phyloP scores from a whole-genome alignment of 2,113 vertebrate genomes.

The Apeltes quadracus region DNA sequence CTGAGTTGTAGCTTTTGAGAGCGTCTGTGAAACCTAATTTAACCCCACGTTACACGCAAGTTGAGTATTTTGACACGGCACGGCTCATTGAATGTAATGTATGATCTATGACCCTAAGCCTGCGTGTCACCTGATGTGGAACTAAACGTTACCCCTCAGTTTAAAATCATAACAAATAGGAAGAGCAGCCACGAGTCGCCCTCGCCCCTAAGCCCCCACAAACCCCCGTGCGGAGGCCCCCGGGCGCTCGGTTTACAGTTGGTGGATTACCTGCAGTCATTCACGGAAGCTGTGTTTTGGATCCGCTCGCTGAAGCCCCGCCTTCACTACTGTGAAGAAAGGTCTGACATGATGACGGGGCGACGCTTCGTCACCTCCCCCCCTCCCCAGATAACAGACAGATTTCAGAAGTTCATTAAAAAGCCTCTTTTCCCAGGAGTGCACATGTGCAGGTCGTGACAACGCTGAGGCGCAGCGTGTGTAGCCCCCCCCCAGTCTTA shows the following conservation, averaged over 20 bases:
- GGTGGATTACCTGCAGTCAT: slow-evolving; percentile 62
- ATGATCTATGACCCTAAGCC: not conserved
- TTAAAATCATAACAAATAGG: slow-evolving; percentile 19
- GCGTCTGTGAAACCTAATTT: not conserved
- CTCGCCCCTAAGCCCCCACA: no score
- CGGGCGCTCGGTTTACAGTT: slow-evolving; percentile 42
- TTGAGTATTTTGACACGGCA: not conserved
- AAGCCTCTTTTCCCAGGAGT: slow-evolving; percentile 34
- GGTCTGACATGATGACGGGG: slow-evolving; percentile 33
- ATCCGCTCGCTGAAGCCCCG: slow-evolving; percentile 58
- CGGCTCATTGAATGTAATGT: not conserved
- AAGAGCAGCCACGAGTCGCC: not conserved
- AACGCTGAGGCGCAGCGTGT: not conserved
- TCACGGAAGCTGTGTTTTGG: slow-evolving; percentile 65
- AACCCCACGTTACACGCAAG: not conserved
- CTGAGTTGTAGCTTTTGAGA: not conserved
- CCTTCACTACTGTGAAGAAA: slow-evolving; percentile 34
- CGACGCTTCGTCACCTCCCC: slow-evolving; percentile 3
- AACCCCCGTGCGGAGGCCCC: not conserved
- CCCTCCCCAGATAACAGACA: not conserved
- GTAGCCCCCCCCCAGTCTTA: slow-evolving; percentile 1
- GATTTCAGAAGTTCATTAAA: slow-evolving; percentile 47
- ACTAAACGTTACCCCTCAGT: not conserved
- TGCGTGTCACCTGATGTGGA: not conserved
- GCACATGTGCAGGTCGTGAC: slow-evolving; percentile 18